Evolutionary conservation across 2,888 invertebrate species (phyloP), one percentile per base, ranked within the genome.

Genomic region (Dryobota labecula): DNA sequence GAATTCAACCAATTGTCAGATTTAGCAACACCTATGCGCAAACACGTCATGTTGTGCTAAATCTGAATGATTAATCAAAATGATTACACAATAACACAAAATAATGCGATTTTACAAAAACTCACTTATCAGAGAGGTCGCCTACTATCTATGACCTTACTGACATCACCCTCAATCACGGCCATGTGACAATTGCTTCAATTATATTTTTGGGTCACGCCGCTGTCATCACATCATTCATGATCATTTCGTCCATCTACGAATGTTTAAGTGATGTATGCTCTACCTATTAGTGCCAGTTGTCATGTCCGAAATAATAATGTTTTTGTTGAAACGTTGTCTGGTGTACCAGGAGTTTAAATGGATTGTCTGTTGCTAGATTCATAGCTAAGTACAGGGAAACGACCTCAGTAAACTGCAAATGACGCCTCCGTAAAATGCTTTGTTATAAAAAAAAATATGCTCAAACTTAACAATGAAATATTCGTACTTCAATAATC

Each of bases 71-170:
- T 56, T 51, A 68, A 57, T 62, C 33, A 13, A 51, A 53, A 41
- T 20, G 45, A 63, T 67, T 67, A 64, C 53, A 57, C n/a, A 69
- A 47, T 66, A 2, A 24, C 33, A 58, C 13, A 27, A 47, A 68
- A 60, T 13, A 61, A 60, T 30, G 47, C 24, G 51, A 64, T 68
- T 79, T 54, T 51, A 64, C 63, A 41, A 63, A 82, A 73, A 66
- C 27, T 30, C 27, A 18, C 67, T n/a, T 70, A 81, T 83, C 66
- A 75, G 68, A 65, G 77, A 85, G 82, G 81, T 83, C 79, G 78
- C 47, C 60, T 68, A 68, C 79, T 86, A 87, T 87, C 85, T 76
- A 74, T 72, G 85, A 85, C 88, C 88, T 88, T 78, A 80, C 69
- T 75, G 77, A 72, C 70, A 65, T 78, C 80, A 74, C 49, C 47